Base-by-base conservation (phyloP, 2,888 invertebrate genomes). In the Ophion ellenae region DNA sequence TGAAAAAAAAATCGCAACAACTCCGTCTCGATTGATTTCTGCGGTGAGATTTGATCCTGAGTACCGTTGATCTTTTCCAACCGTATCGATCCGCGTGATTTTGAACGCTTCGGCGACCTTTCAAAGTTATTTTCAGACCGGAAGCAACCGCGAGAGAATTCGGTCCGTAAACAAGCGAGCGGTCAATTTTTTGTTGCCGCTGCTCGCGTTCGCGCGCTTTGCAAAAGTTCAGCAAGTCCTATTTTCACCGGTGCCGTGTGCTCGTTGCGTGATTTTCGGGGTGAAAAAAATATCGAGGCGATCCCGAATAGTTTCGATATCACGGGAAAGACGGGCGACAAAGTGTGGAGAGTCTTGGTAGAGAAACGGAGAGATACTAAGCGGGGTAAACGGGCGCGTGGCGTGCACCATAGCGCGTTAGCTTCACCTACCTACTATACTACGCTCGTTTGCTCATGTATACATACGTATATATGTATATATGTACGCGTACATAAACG, bases 351-450 rank as follows among this genome's bases (percentile, higher is more conserved):
- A 83, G 71, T 79, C 67, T 71, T 71, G 83, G 76, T 73, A 32
- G 80, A 85, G 85, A 80, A 80, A 53, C 83, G 67, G 71, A 10
- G 80, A 80, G 83, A 67, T 83, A 85, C 85, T 85, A 85, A 81
- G 83, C 83, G 83, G 85, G 85, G 83, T 80, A 80, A 85, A 85
- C 83, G 79, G 53, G 75, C 85, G 85, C 83, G 83, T 83, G 83
- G 83, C 85, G 71, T 76, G 53, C 64, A 79, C 85, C 83, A 80
- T 45, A 81, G 66, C 67, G 57, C 61, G 69, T 74, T 83, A 73
- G 75, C 85, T 83, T 32, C 83, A 32, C 66, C 74, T 79, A 80
- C 79, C 79, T 67, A 83, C 82, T 63, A 66, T 79, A 66, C 78
- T 61, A 82, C 64, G 83, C 74, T 79, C 73, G 47, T 73, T 67